Evolutionary conservation across 2,113 vertebrate genomes (phyloP), one percentile per base, ranked within the genome.

Genomic region (Triplophysa siluroides): DNA sequence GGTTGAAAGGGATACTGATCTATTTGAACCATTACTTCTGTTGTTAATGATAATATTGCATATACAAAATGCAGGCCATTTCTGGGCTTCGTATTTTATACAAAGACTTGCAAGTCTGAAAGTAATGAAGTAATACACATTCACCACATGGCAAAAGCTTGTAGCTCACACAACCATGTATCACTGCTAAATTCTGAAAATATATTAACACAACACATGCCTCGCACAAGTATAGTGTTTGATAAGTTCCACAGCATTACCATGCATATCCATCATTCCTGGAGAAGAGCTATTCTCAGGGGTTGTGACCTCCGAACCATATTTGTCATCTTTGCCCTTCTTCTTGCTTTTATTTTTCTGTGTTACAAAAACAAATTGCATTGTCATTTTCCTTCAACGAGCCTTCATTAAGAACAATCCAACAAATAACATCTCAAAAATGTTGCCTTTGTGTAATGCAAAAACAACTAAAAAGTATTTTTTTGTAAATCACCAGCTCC

Each of bases 201-300:
- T 18, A 8, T 5, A n/a, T 54, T 19, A 54, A 19, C 52, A 33
- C 2, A 4, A 47, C 21, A 66, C 11, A 26, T 29, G 24, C 7
- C 54, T 67, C 4, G 19, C 18, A 16, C 10, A 16, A 67, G 29
- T 65, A 33, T 19, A 12, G 10, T 45, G 10, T 45, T 10, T 26
- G 12, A 26, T 41, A 41, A 16, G 2, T 41, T 14, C 38, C 16
- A 10, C 8, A 26, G 45, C 38, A 54, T 92, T 88, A 96, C 95
- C 95, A 10, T 96, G 94, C 93, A 96, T 94, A 86, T 96, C 95
- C 95, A 96, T 95, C 95, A 96, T 96, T 80, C 95, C 95, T 0
- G 95, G 95, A 50, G 95, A 96, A 2, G 95, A 96, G 86, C 95
- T 96, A 86, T 96, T 94, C 89, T 96, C 95, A 0, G 95, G 95